These are phyloP conservation scores for Trachelus iudaicus DNA, from an alignment of 2,888 invertebrate genomes.

Conservation along the genomic window DNA sequence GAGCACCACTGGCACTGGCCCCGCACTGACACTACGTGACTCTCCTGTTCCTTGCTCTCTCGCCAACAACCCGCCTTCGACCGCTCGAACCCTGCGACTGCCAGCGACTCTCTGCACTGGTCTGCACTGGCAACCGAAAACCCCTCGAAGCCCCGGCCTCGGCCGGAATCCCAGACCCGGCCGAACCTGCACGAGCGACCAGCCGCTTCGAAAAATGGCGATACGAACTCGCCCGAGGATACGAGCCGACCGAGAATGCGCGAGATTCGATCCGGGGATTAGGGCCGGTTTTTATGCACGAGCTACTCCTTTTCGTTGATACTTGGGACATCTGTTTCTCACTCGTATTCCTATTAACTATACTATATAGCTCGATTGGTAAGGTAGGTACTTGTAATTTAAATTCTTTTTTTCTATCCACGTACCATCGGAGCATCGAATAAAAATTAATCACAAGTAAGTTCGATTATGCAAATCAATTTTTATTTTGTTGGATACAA, in stretches of 20 bases:
- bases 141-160: conserved; percentile 41
- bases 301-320: too few relatives aligned
- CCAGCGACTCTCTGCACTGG: conserved; percentile 30
- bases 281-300: neutral
- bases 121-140: conserved; percentile 33
- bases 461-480: too few relatives aligned
- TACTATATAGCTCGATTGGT: too few relatives aligned
- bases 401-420: too few relatives aligned
- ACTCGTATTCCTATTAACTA: too few relatives aligned
- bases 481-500: too few relatives aligned
- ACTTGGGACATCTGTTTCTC: too few relatives aligned
- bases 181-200: conserved; percentile 37
- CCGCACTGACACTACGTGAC: conserved; percentile 1
- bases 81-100: conserved; percentile 42
- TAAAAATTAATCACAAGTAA: too few relatives aligned
- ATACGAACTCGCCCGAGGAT: neutral
- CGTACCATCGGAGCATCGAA: too few relatives aligned
- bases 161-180: conserved; percentile 48
- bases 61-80: conserved; percentile 34
- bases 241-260: conserved; percentile 3
- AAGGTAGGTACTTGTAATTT: too few relatives aligned
- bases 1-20: conserved; percentile 1
- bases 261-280: neutral
- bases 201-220: conserved; percentile 26
- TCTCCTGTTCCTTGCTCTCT: conserved; percentile 22